Evolutionary conservation across 2,797 vertebrate genomes (phyloP).

Genomic region (Ctenochaetus hawaiiensis): DNA sequence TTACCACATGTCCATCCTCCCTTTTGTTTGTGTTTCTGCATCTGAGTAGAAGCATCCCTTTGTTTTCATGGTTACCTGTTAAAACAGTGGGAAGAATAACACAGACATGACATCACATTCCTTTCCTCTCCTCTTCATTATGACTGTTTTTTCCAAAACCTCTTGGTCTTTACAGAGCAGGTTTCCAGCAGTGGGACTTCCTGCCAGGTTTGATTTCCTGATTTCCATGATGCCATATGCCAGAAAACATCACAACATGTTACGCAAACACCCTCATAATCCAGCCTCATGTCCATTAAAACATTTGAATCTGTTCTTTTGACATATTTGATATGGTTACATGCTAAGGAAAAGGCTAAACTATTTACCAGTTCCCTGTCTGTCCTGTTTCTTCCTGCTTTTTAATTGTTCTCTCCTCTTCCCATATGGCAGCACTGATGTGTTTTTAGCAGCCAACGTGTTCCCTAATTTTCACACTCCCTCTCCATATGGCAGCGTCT

Average conservation of each 20-base stretch:
- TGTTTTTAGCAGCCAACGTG: constrained; percentile 18
- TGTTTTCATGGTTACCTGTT: constrained; percentile 38
- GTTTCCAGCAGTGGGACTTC: neutral
- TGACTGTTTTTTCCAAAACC: constrained; percentile 4
- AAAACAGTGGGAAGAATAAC: constrained; percentile 16
- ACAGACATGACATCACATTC: constrained; percentile 27
- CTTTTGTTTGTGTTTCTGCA: constrained; percentile 21
- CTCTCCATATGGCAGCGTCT: constrained; percentile 26
- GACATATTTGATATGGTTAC: neutral
- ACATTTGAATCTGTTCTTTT: neutral
- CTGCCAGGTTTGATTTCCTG: neutral
- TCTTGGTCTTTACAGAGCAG: neutral
- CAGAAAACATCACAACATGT: neutral
- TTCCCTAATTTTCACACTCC: constrained; percentile 29
- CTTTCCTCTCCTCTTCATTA: constrained; percentile 7
- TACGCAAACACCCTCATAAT: neutral
- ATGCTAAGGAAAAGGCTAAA: neutral
- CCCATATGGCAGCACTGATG: constrained; percentile 22
- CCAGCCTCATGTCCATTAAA: neutral
- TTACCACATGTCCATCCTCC: neutral
- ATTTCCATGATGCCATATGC: neutral
- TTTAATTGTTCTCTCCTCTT: neutral
- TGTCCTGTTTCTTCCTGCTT: neutral
- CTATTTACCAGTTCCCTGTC: neutral
- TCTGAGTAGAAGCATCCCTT: constrained; percentile 12